Conservation (phyloP, 1,140 invertebrate genomes). For the Palaemon carinicauda region DNA sequence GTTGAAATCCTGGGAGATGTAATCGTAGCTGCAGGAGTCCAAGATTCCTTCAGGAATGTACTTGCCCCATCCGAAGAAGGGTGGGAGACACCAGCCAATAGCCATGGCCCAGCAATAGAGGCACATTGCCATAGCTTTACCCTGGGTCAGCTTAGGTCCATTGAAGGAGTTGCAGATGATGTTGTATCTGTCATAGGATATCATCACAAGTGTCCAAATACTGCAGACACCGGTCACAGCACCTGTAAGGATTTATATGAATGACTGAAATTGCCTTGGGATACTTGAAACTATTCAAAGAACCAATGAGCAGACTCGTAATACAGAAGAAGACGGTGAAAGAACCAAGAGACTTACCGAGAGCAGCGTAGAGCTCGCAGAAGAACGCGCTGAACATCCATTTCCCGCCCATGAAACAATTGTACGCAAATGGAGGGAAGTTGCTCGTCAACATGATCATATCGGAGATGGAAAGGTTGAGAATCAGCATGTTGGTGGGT, state of each 20-base stretch:
- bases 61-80: constrained; percentile 62
- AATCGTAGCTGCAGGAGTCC: constrained; percentile 62
- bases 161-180: constrained; percentile 62
- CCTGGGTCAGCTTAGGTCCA: constrained; percentile 60
- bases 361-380: constrained; percentile 82
- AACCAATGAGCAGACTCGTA: background rate
- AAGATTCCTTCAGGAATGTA: constrained; percentile 62
- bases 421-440: constrained; percentile 83
- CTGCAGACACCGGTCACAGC: constrained; percentile 61
- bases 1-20: constrained; percentile 55
- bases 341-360: constrained; percentile 65
- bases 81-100: constrained; percentile 60
- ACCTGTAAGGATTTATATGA: constrained; percentile 46
- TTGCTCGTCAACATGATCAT: constrained; percentile 74
- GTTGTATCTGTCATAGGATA: constrained; percentile 63
- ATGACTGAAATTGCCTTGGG: background rate
- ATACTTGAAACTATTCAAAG: background rate
- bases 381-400: constrained; percentile 73
- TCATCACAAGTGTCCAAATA: constrained; percentile 61
- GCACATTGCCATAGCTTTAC: constrained; percentile 59
- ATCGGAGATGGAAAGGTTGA: constrained; percentile 87
- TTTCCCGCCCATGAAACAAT: constrained; percentile 70
- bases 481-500: constrained; percentile 83
- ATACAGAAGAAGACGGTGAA: background rate
- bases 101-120: constrained; percentile 61